These are phyloP conservation scores for Decapterus maruadsi DNA, from an alignment of 2,797 vertebrate species.

Conservation along the genomic window DNA sequence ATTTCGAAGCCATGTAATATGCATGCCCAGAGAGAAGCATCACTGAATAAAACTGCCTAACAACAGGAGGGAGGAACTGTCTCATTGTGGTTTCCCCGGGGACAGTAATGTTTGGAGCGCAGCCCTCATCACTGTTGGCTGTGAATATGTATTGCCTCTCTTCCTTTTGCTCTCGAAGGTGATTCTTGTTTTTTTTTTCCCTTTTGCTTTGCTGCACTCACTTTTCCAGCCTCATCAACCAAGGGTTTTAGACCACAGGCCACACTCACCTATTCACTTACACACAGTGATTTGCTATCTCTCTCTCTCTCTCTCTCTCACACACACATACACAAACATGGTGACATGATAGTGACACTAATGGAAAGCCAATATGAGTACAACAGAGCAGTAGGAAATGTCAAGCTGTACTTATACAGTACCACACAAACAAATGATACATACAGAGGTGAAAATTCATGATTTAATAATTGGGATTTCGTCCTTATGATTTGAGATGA, in stretches of 20 bases:
- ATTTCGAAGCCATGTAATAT: slow-evolving; percentile 64
- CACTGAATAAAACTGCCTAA: slow-evolving; percentile 46
- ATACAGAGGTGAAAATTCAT: no score
- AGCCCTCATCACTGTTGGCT: slow-evolving; percentile 27
- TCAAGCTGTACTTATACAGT: slow-evolving; percentile 33
- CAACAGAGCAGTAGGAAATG: slow-evolving; percentile 42
- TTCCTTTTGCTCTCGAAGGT: background rate
- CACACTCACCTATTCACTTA: no score
- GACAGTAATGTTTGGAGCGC: slow-evolving; percentile 29
- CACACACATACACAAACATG: slow-evolving; percentile 30
- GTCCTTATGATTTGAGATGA: background rate
- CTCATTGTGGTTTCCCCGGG: slow-evolving; percentile 37
- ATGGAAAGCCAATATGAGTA: slow-evolving; percentile 50
- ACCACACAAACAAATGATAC: no score
- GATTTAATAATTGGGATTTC: no score
- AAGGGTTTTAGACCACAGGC: no score
- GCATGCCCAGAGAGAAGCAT: slow-evolving; percentile 45
- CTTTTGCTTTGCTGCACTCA: background rate
- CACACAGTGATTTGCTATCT: no score
- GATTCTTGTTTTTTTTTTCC: background rate
- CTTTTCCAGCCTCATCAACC: no score
- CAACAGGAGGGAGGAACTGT: slow-evolving; percentile 53
- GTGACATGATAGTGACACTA: slow-evolving; percentile 15
- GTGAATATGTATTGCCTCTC: slow-evolving; percentile 38
- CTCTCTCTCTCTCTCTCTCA: background rate